A percentile compares a stretch with the other conserved stretches of the same genome.
phyloP scores from a whole-genome alignment of 2,113 vertebrate species.

The Herpailurus yagouaroundi region DNA sequence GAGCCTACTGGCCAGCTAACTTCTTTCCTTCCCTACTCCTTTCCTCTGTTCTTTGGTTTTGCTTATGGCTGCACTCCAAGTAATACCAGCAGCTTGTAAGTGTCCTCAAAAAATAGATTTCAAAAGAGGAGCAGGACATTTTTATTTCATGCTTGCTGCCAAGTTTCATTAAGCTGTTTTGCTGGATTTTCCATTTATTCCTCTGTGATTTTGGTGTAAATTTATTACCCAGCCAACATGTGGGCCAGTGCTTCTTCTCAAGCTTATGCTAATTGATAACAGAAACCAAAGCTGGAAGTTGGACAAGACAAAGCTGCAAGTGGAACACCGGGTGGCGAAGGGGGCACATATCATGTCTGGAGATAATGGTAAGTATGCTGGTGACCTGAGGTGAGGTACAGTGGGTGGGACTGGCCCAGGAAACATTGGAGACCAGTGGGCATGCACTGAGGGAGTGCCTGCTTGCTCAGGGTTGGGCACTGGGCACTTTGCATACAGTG shows the following conservation, averaged over 20 bases:
- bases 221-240: not conserved
- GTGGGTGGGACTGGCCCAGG: not conserved
- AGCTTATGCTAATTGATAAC: not conserved
- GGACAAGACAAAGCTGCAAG: not conserved
- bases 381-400: not conserved
- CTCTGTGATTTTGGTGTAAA: not conserved
- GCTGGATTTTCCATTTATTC: not conserved
- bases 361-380: not conserved
- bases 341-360: too few species aligned
- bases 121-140: not conserved
- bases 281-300: not conserved
- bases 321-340: not conserved
- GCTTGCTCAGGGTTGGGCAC: not conserved
- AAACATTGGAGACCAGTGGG: not conserved
- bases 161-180: constrained; percentile 19
- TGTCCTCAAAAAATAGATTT: not conserved
- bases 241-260: not conserved
- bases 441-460: not conserved
- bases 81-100: not conserved
- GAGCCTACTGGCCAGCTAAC: not conserved
- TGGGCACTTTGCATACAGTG: not conserved
- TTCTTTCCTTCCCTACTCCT: not conserved
- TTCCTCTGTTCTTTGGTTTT: not conserved
- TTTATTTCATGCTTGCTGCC: not conserved
- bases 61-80: not conserved